Percentiles rank a stretch among this genome's conserved stretches.
These are phyloP conservation scores for Gallinago jamesoni DNA, from an alignment of 2,113 vertebrate species.

Conservation along the genomic window DNA sequence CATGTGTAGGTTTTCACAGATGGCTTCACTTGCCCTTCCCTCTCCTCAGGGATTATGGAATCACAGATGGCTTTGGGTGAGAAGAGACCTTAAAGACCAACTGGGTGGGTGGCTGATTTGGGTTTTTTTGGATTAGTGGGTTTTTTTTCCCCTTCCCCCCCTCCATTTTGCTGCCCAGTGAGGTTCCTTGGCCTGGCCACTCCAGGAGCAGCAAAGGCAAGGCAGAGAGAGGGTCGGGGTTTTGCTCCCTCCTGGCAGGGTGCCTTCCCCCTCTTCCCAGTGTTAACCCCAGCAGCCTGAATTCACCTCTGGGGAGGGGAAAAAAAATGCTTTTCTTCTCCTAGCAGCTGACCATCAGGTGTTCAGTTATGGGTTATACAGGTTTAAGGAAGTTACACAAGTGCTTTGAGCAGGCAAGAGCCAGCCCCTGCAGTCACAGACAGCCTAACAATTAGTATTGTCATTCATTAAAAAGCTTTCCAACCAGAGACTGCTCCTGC, in stretches of 20 bases:
- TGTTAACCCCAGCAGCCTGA: neutral
- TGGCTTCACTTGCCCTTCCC: neutral
- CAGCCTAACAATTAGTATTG: neutral
- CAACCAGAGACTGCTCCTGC: neutral
- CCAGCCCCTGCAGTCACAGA: neutral
- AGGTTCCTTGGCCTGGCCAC: neutral
- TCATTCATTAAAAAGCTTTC: neutral
- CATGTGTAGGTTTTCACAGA: accelerated
- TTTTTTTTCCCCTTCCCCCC: neutral
- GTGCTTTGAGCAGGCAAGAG: neutral
- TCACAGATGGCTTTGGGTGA: neutral
- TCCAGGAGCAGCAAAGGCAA: neutral
- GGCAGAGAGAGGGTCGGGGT: neutral
- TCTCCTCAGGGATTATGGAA: neutral
- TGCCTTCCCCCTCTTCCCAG: neutral
- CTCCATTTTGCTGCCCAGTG: neutral
- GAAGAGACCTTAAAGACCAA: neutral
- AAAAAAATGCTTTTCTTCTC: neutral
- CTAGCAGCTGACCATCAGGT: neutral
- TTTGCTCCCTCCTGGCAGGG: neutral
- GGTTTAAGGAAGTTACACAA: neutral
- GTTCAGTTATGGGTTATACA: neutral
- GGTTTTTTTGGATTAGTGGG: too few species aligned
- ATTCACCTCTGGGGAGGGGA: neutral
- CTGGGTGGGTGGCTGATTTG: neutral